Conservation (phyloP, 2,888 invertebrate genomes). For the Lordiphosa fenestrarum region DNA sequence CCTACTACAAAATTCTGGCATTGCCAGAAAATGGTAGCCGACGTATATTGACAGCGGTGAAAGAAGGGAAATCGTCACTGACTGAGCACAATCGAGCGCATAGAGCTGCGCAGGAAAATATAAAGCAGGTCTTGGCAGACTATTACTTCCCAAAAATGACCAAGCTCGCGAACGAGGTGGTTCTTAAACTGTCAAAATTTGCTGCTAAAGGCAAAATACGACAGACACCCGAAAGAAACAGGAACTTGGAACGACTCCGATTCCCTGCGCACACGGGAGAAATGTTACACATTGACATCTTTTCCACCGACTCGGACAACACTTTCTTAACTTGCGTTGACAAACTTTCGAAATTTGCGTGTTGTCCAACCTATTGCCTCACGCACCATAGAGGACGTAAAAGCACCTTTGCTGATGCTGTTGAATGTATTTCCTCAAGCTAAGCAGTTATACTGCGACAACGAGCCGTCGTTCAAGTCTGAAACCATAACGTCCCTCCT, state of each 20-base stretch:
- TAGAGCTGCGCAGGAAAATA: slow-evolving; percentile 26
- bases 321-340: slow-evolving; percentile 5
- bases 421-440: slow-evolving; percentile 9
- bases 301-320: slow-evolving; percentile 6
- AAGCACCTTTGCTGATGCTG: neutral
- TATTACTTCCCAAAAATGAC: slow-evolving; percentile 37
- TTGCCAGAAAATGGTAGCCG: too few species aligned
- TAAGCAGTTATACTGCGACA: slow-evolving; percentile 14
- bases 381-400: slow-evolving; percentile 3
- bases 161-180: slow-evolving; percentile 18
- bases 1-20: too few species aligned
- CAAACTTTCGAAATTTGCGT: slow-evolving; percentile 1
- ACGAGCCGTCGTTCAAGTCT: slow-evolving; percentile 10
- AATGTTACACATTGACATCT: slow-evolving; percentile 11
- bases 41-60: too few species aligned
- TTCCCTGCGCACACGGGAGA: neutral
- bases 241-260: slow-evolving; percentile 10
- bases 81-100: too few species aligned
- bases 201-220: slow-evolving; percentile 7
- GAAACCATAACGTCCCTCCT: slow-evolving; percentile 9
- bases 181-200: slow-evolving; percentile 4
- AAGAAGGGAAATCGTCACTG: too few species aligned
- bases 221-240: slow-evolving; percentile 7
- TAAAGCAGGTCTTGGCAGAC: slow-evolving; percentile 19
- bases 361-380: slow-evolving; percentile 2